Conservation (phyloP, 2,113 vertebrate genomes). For the Gorsachius goisagi region DNA sequence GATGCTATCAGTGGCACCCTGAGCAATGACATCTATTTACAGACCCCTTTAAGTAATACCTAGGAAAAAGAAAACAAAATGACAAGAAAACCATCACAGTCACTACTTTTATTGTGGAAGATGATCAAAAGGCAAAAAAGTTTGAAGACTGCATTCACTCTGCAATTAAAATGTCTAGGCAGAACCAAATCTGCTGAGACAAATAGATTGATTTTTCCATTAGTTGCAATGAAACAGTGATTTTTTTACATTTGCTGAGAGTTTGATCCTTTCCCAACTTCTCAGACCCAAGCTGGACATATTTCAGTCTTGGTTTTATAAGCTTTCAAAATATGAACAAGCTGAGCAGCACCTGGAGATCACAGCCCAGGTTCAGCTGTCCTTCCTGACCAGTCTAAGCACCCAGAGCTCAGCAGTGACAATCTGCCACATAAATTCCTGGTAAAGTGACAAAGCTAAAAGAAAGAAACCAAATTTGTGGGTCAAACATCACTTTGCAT, state of each 20-base stretch:
- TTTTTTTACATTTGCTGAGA: neutral
- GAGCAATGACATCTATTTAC: neutral
- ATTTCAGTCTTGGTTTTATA: neutral
- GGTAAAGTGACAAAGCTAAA: neutral
- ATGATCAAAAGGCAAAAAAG: neutral
- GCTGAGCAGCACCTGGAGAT: neutral
- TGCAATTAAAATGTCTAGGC: neutral
- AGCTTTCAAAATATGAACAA: neutral
- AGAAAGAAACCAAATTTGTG: neutral
- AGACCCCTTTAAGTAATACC: neutral
- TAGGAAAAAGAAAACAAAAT: neutral
- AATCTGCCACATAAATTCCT: neutral
- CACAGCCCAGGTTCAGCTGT: neutral
- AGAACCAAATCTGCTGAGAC: neutral
- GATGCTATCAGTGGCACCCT: neutral
- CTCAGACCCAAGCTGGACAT: neutral
- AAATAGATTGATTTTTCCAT: neutral
- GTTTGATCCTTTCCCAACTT: neutral
- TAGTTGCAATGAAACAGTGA: neutral
- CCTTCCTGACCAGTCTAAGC: accelerated
- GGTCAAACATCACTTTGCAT: neutral
- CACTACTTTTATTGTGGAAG: neutral
- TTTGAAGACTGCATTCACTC: neutral
- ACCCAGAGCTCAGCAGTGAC: neutral
- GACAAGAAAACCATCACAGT: neutral